Conservation (phyloP, 2,797 vertebrate species). For the Ambastaia sidthimunki region DNA sequence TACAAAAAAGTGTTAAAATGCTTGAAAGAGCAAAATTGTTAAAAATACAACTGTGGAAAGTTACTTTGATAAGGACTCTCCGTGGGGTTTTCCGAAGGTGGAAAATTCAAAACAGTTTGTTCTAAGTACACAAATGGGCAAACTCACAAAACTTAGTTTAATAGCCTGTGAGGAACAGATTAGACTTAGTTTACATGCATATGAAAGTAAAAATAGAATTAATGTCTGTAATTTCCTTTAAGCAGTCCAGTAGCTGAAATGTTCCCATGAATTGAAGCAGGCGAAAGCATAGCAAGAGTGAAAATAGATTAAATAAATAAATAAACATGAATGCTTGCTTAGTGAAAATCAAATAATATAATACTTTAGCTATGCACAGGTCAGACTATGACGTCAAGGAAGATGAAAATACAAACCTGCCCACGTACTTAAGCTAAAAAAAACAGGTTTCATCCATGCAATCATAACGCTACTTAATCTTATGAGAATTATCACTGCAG, state of each 20-base stretch:
- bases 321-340: not conserved
- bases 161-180: not conserved
- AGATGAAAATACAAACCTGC: too few species aligned
- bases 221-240: not conserved
- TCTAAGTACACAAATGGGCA: not conserved
- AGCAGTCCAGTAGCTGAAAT: not conserved
- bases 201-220: slow-evolving; percentile 9
- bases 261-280: not conserved
- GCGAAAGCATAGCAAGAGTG: not conserved
- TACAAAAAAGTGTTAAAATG: too few species aligned
- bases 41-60: not conserved
- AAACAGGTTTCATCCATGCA: too few species aligned
- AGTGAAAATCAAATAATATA: not conserved
- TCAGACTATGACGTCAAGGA: not conserved
- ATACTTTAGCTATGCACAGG: not conserved
- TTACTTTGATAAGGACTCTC: not conserved
- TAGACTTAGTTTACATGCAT: not conserved
- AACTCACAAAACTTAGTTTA: not conserved
- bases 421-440: too few species aligned
- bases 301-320: not conserved
- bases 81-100: not conserved
- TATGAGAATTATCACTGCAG: too few species aligned
- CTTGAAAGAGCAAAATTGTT: not conserved
- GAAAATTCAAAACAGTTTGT: not conserved
- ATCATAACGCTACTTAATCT: too few species aligned